Conservation (phyloP, 2,888 invertebrate genomes). For the Thera britannica region DNA sequence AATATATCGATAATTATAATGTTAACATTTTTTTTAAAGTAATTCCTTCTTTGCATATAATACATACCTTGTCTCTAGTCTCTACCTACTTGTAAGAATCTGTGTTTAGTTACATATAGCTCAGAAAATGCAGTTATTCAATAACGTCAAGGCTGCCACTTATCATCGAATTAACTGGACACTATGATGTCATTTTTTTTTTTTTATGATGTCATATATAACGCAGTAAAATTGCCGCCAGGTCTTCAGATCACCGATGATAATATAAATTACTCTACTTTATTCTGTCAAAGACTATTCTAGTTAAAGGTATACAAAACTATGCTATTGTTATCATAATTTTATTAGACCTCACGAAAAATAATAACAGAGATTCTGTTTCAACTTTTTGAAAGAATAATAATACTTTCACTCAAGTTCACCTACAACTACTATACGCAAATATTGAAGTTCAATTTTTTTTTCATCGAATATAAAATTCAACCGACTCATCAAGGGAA, state of each 20-base stretch:
- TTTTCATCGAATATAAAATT: too few species aligned
- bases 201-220: too few species aligned
- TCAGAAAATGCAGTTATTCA: constrained; percentile 17
- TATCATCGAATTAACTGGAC: constrained; percentile 18
- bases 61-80: neutral
- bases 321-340: neutral
- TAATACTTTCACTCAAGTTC: too few species aligned
- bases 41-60: neutral
- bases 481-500: neutral
- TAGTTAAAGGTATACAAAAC: neutral
- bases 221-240: neutral
- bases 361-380: neutral
- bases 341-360: neutral
- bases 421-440: too few species aligned
- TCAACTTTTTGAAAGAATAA: neutral
- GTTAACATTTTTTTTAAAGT: neutral
- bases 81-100: neutral
- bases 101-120: neutral
- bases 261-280: constrained; percentile 16
- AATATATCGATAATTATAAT: constrained; percentile 13
- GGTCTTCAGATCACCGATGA: constrained; percentile 10
- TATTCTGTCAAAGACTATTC: neutral
- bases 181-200: constrained; percentile 22
- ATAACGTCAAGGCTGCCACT: constrained; percentile 11
- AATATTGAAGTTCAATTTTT: too few species aligned